phyloP scores from a whole-genome alignment of 1,140 invertebrate species.

The Atta cephalotes region DNA sequence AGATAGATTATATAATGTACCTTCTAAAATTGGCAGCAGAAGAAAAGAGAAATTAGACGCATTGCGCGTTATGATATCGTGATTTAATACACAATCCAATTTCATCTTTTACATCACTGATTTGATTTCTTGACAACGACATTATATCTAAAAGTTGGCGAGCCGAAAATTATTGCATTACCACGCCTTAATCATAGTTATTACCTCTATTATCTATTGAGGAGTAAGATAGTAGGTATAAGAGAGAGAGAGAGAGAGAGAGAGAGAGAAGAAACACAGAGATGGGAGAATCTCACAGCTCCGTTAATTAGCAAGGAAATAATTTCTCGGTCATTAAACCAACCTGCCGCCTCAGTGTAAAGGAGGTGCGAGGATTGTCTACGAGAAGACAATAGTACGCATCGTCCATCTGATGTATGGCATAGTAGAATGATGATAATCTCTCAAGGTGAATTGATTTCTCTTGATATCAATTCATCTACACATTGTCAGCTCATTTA shows the following conservation, averaged over 20 bases:
- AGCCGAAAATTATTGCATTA: slow-evolving; percentile 70
- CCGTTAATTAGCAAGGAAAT: slow-evolving; percentile 76
- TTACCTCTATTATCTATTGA: slow-evolving; percentile 23
- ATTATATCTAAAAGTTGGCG: slow-evolving; percentile 56
- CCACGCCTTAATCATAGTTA: slow-evolving; percentile 57
- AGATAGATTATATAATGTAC: neutral
- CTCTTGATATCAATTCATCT: slow-evolving; percentile 52
- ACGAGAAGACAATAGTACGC: slow-evolving; percentile 67
- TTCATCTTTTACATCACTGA: slow-evolving; percentile 22
- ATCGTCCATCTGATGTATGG: slow-evolving; percentile 64
- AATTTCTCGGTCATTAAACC: slow-evolving; percentile 76
- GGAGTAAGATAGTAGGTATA: neutral
- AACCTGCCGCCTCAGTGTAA: slow-evolving; percentile 51
- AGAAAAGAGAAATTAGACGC: neutral
- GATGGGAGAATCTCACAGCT: slow-evolving; percentile 32
- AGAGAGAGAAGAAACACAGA: neutral
- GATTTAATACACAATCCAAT: slow-evolving; percentile 43
- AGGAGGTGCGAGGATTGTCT: slow-evolving; percentile 70
- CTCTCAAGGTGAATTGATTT: slow-evolving; percentile 63
- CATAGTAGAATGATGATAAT: slow-evolving; percentile 28
- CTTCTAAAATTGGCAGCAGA: neutral
- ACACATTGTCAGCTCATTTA: neutral
- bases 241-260: neutral
- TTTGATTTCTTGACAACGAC: slow-evolving; percentile 24
- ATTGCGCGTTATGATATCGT: neutral